Percentiles rank a stretch among this genome's conserved stretches.
These are phyloP conservation scores for Fistularia tabacaria DNA, from an alignment of 2,797 vertebrate genomes.

Conservation along the genomic window DNA sequence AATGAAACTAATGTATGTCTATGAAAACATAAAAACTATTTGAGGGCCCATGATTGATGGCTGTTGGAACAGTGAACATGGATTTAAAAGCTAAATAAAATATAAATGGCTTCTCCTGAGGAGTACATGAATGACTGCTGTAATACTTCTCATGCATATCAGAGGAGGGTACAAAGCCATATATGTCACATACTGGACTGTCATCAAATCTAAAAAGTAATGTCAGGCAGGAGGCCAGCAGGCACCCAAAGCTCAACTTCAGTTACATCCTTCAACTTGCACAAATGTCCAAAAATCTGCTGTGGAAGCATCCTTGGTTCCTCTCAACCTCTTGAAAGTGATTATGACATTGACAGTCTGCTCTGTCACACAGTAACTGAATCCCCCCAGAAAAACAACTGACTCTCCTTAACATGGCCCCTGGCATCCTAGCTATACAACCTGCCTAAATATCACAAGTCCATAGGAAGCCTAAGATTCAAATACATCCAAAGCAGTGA, in stretches of 20 bases:
- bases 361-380: conserved; percentile 29
- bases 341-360: conserved; percentile 5
- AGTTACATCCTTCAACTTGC: too few relatives aligned
- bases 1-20: conserved; percentile 1
- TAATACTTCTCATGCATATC: conserved; percentile 10
- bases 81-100: conserved; percentile 10
- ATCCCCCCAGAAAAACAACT: conserved; percentile 28
- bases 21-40: background rate
- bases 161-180: conserved; percentile 6
- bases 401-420: conserved; percentile 21
- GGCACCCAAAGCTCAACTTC: background rate
- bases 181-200: conserved; percentile 18
- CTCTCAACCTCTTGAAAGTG: too few relatives aligned
- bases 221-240: conserved; percentile 7
- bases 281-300: conserved; percentile 25
- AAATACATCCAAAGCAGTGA: conserved; percentile 22
- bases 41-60: conserved; percentile 1
- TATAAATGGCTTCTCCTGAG: background rate
- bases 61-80: background rate
- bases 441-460: conserved; percentile 33
- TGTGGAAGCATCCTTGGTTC: conserved; percentile 18
- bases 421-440: conserved; percentile 12
- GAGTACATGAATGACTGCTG: conserved; percentile 3
- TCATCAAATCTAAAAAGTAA: conserved; percentile 16
- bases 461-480: conserved; percentile 25